These are phyloP conservation scores for Tetramorium parvispinum DNA, from an alignment of 1,140 invertebrate species.

Conservation along the genomic window DNA sequence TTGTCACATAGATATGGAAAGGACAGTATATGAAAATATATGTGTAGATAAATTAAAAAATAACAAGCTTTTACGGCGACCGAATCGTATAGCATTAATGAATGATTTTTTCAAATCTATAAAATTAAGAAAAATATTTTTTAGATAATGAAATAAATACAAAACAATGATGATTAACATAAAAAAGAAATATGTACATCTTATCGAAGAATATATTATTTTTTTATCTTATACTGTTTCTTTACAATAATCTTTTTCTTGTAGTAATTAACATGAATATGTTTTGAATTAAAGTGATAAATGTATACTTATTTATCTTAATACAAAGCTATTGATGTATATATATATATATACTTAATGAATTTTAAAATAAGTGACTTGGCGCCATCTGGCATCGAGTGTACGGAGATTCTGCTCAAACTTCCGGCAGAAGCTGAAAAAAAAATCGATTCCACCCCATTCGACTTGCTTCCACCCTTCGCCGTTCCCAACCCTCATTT, in stretches of 20 bases:
- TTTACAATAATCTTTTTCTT: neutral
- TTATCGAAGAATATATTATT: neutral
- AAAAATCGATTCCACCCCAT: conserved; percentile 78
- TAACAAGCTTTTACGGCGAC: neutral
- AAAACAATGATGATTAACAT: neutral
- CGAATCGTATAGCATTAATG: neutral
- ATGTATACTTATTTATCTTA: neutral
- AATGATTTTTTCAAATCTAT: neutral
- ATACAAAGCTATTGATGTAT: neutral
- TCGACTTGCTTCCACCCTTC: conserved; percentile 68
- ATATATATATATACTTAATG: neutral
- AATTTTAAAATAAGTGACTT: conserved; percentile 57
- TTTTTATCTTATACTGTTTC: neutral
- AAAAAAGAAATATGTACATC: neutral
- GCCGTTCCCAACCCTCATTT: conserved; percentile 60
- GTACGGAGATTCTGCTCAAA: conserved; percentile 61
- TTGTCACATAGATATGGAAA: neutral
- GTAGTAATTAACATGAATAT: neutral
- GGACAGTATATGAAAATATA: neutral
- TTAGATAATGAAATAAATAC: neutral
- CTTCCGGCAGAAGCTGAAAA: conserved; percentile 65
- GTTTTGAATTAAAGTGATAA: neutral
- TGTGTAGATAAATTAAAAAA: neutral
- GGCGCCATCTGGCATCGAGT: conserved; percentile 77
- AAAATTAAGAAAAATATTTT: neutral